A percentile compares a stretch with the other conserved stretches of the same genome.
Conservation (phyloP, 2,888 invertebrate genomes). For the Minunthozetes semirufus region DNA sequence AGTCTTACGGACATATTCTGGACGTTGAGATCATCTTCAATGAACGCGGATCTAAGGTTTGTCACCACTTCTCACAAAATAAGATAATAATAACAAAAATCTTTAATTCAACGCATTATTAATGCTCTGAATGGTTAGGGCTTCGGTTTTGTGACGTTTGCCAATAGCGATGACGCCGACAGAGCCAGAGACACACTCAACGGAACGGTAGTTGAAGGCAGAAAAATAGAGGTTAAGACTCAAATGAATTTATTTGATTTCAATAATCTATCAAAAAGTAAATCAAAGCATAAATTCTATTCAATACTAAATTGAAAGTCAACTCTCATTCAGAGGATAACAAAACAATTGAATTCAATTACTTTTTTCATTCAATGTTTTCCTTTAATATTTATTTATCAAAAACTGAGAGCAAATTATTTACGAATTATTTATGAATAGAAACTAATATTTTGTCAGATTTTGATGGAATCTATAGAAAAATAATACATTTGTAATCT, state of each 20-base stretch:
- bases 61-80: too few species aligned
- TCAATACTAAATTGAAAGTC: neutral
- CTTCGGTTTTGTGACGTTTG: conserved; percentile 39
- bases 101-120: neutral
- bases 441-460: too few species aligned
- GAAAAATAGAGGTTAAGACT: conserved; percentile 37
- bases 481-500: too few species aligned
- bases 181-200: conserved; percentile 36
- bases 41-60: conserved; percentile 38
- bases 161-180: conserved; percentile 36
- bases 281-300: neutral
- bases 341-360: neutral
- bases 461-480: too few species aligned
- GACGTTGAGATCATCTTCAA: conserved; percentile 40
- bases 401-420: too few species aligned
- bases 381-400: too few species aligned
- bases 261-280: conserved; percentile 10
- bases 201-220: conserved; percentile 37
- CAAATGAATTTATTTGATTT: neutral
- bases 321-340: neutral
- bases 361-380: too few species aligned
- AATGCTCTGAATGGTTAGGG: conserved; percentile 24
- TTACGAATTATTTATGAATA: too few species aligned
- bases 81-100: neutral
- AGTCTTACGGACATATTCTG: conserved; percentile 36